These are phyloP conservation scores for Falco berigora DNA, from an alignment of 2,797 vertebrate species.

Conservation along the genomic window DNA sequence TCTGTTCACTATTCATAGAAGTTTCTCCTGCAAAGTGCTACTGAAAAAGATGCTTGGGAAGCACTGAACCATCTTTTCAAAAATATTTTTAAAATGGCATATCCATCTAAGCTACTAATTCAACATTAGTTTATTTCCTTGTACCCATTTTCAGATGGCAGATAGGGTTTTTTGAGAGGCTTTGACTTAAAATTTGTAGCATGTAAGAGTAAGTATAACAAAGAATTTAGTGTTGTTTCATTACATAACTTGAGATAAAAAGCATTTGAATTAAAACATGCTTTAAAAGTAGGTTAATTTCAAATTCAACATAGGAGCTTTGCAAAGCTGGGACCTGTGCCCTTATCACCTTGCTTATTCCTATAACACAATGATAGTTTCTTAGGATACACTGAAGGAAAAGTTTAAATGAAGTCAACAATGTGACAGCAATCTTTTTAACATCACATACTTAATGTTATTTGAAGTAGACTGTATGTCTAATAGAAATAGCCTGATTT, in stretches of 20 bases:
- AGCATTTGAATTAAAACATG: not conserved
- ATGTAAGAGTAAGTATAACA: not conserved
- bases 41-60: not conserved
- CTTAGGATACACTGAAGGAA: not conserved
- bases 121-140: not conserved
- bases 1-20: not conserved
- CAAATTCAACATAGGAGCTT: not conserved
- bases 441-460: not conserved
- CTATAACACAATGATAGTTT: not conserved
- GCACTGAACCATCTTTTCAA: not conserved
- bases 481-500: not conserved
- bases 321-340: not conserved
- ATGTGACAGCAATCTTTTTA: not conserved
- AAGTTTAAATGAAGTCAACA: not conserved
- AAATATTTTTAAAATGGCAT: not conserved
- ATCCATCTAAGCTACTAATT: not conserved
- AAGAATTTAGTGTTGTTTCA: not conserved
- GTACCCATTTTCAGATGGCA: not conserved
- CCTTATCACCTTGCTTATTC: not conserved
- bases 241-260: not conserved
- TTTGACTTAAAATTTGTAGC: not conserved
- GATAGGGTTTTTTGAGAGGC: not conserved
- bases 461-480: not conserved
- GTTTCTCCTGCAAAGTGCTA: not conserved
- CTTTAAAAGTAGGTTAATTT: not conserved